phyloP scores from a whole-genome alignment of 1,140 invertebrate genomes.

The Cotesia typhae region DNA sequence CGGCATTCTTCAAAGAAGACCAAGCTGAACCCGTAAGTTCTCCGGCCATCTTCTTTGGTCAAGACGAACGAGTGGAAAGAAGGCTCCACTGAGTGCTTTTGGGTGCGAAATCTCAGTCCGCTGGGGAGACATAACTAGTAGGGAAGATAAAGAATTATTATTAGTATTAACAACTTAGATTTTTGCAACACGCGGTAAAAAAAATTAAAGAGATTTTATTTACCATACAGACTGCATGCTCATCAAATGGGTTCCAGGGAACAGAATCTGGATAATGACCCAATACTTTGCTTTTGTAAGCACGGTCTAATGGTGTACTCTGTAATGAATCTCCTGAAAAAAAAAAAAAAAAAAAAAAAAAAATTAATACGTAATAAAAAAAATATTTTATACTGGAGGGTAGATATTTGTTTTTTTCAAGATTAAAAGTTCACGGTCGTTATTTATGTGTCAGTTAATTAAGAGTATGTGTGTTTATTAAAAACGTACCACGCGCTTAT shows the following conservation, averaged over 20 bases:
- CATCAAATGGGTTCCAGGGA: conserved; percentile 91
- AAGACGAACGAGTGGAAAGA: conserved; percentile 97
- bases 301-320: conserved; percentile 89
- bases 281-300: conserved; percentile 93
- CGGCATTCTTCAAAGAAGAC: conserved; percentile 96
- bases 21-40: conserved; percentile 92
- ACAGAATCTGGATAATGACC: conserved; percentile 95
- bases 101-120: conserved; percentile 92
- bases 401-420: neutral
- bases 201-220: conserved; percentile 43
- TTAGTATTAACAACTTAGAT: neutral
- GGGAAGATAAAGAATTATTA: neutral
- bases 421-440: neutral
- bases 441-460: neutral
- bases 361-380: neutral
- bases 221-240: conserved; percentile 94
- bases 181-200: neutral
- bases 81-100: conserved; percentile 89
- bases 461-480: neutral
- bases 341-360: conserved; percentile 58
- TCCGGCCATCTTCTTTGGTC: conserved; percentile 93
- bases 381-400: no score
- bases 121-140: conserved; percentile 89
- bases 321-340: conserved; percentile 83
- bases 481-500: neutral